Evolutionary conservation across 2,888 invertebrate genomes (phyloP).

Genomic region (Aleiodes alternator): DNA sequence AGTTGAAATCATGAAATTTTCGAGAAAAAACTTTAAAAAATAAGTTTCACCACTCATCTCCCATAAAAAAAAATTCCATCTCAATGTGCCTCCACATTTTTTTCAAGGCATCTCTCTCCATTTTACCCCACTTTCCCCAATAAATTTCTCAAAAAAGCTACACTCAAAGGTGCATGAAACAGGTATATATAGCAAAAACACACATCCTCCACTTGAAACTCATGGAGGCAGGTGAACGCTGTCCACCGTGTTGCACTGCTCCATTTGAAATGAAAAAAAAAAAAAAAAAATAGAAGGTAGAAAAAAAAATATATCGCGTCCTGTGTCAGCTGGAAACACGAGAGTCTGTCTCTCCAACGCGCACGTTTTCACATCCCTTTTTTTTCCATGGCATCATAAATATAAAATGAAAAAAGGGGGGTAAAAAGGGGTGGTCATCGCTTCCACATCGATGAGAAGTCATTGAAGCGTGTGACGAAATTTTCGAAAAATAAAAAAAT

Average conservation of each 20-base stretch:
- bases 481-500: conserved; percentile 4
- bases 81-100: too few species aligned
- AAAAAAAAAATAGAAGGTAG: conserved; percentile 19
- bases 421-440: not conserved
- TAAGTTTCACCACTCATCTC: too few species aligned
- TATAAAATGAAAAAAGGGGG: too few species aligned
- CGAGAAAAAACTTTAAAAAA: too few species aligned
- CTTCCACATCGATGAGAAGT: conserved; percentile 15
- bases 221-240: conserved; percentile 38
- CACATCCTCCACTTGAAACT: conserved; percentile 17
- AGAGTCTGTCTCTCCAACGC: not conserved
- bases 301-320: conserved; percentile 25
- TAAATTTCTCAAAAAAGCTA: too few species aligned
- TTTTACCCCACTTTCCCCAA: too few species aligned
- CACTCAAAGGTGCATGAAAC: conserved; percentile 27
- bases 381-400: conserved; percentile 20
- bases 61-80: too few species aligned
- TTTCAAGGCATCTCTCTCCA: too few species aligned
- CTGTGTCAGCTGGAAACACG: conserved; percentile 41
- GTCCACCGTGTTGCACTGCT: conserved; percentile 16
- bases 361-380: not conserved
- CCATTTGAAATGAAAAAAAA: not conserved
- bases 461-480: conserved; percentile 1
- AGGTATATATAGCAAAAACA: conserved; percentile 14
- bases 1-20: too few species aligned